Base-by-base conservation (phyloP, 2,797 vertebrate species). In the Enteromius trimaculatus region DNA sequence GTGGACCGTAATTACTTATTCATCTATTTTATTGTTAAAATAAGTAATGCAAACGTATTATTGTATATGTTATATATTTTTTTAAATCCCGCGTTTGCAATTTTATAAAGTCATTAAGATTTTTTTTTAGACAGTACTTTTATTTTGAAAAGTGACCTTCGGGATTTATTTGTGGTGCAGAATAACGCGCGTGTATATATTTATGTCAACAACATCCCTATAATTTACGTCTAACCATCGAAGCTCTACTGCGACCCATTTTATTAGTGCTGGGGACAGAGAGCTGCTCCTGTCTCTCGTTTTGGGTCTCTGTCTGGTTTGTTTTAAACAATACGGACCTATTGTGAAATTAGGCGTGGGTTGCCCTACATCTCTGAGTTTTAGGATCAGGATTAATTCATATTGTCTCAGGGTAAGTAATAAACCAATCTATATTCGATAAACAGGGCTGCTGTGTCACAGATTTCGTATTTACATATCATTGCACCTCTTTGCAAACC, bases 121-220 rank as follows among this genome's bases (percentile, higher is more conserved):
- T 5, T 1, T 7, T 29, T 17, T n/a, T 13, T 58, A 14, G 17
- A 11, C 17, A 8, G 29, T 0, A 49, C 75, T 69, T 83, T 77
- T 83, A 83, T 83, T 83, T 83, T 83, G 81, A 77, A 83, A 77
- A 9, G 34, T 5, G 51, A 1, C 51, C 14, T 4, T 9, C 0
- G 3, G n/a, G 65, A 4, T 47, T 77, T 49, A 44, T 65, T 58
- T 34, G 2, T 1, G 26, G 9, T 3, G 5, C 8, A 82, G 31
- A 51, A 66, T 76, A 66, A 53, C 51, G 4, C 21, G 14, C 3
- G 49, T 19, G 23, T 26, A 7, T 17, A 2, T 69, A 23, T 72
- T 10, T 49, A 39, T 26, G 80, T 77, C 34, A 58, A 77, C 39
- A 58, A 42, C 37, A 49, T 14, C 17, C 9, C 66, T 34, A 2